Base-by-base conservation (phyloP, 2,797 vertebrate species). In the Enteromius thamalakanensis region DNA sequence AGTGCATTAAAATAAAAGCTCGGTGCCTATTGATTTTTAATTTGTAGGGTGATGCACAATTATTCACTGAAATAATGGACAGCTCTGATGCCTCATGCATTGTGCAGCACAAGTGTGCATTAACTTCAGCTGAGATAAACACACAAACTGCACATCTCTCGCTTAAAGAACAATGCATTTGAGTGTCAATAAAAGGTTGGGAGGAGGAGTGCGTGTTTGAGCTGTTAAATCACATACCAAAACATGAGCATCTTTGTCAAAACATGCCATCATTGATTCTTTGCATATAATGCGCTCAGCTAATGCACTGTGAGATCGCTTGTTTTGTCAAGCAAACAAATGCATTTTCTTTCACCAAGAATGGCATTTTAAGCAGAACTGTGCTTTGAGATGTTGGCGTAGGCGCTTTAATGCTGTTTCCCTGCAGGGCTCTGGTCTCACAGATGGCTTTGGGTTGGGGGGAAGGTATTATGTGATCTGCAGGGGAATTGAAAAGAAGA, bases 391-490 rank as follows among this genome's bases (percentile, higher is more conserved):
- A 78, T 53, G 80, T 15, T 76, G 60, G 67, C 45, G 55, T 42
- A 80, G 72, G 69, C 21, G 70, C 75, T 74, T 23, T 80, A 77
- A 76, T 76, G 79, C 49, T 34, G 65, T 75, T 80, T 55, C 74
- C 64, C 82, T 68, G 81, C 75, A 82, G 67, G 82, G 71, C 81
- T 81, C 81, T 79, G 60, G 76, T 53, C 79, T 84, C 86, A 88
- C 86, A 90, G 88, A 90, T 88, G 87, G 88, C 77, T 81, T 80
- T 82, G 83, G 80, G 81, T 75, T 81, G 75, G 87, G 92, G 92
- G 92, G 91, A 89, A 87, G 92, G 93, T 93, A 94, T 95, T 94
- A 94, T 93, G 93, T 94, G 91, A 93, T 93, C 87, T 82, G 84
- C 88, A 90, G 83, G 79, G 93, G 92, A 94, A 92, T 92, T 92